Percentiles rank a stretch among this genome's conserved stretches.
Evolutionary conservation across 2,797 vertebrate genomes (phyloP).

Genomic region (Phataginus tricuspis): DNA sequence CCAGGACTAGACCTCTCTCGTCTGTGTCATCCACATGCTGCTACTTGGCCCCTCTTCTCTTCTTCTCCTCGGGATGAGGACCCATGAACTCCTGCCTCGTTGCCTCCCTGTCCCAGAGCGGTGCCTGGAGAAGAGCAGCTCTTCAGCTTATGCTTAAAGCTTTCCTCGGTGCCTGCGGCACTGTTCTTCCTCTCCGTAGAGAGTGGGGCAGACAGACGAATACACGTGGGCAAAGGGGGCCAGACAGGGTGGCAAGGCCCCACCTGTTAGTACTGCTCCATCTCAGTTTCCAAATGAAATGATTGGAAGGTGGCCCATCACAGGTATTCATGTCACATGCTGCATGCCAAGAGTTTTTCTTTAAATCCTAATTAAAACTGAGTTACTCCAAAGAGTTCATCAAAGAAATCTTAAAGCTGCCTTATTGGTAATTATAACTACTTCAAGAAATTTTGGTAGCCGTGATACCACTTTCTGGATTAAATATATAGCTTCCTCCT

Average conservation of each 20-base stretch:
- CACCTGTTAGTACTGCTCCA: neutral
- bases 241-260: neutral
- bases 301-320: neutral
- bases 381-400: neutral
- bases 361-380: conserved; percentile 24
- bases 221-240: neutral
- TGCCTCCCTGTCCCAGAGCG: neutral
- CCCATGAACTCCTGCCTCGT: neutral
- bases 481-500: neutral
- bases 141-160: neutral
- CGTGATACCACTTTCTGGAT: conserved; percentile 36
- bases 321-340: neutral
- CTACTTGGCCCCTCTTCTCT: neutral
- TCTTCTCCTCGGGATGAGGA: neutral
- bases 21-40: neutral
- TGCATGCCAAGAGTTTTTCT: neutral
- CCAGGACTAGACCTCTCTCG: neutral
- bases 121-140: neutral
- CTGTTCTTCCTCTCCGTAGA: neutral
- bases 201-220: neutral
- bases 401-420: conserved; percentile 3
- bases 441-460: neutral
- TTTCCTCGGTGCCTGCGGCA: neutral
- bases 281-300: neutral
- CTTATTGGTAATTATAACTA: neutral